Evolutionary conservation across 2,888 invertebrate species (phyloP).

Genomic region (Gnatocerus cornutus): DNA sequence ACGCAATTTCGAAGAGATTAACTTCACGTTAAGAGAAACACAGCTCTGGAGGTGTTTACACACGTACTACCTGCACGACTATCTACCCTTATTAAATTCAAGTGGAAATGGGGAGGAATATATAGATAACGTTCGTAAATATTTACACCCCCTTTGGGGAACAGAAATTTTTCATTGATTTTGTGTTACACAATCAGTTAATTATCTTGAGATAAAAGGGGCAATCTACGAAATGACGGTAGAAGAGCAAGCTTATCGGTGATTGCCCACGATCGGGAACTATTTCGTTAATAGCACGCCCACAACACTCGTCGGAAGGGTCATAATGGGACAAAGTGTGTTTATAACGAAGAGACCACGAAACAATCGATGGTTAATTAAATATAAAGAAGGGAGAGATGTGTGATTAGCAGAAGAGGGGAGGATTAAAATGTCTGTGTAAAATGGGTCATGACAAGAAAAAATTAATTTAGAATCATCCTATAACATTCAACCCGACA

Average conservation of each 20-base stretch:
- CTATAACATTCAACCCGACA: no score
- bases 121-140: background rate
- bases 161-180: conserved; percentile 26
- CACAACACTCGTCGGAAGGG: conserved; percentile 3
- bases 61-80: conserved; percentile 35
- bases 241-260: conserved; percentile 25
- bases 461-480: no score
- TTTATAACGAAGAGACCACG: conserved; percentile 15
- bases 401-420: no score
- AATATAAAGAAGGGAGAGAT: no score
- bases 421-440: no score
- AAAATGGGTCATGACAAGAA: no score
- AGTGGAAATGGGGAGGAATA: conserved; percentile 24
- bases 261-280: conserved; percentile 32
- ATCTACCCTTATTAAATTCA: conserved; percentile 33
- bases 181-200: conserved; percentile 34
- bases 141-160: background rate
- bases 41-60: conserved; percentile 30
- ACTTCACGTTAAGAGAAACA: conserved; percentile 36
- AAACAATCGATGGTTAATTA: background rate
- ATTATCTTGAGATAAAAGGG: conserved; percentile 39
- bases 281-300: conserved; percentile 29
- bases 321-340: conserved; percentile 20
- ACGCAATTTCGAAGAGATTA: conserved; percentile 40
- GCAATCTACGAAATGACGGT: conserved; percentile 37